Evolutionary conservation across 2,888 invertebrate genomes (phyloP), one percentile per base, ranked within the genome.

Genomic region (Congeria kusceri): DNA sequence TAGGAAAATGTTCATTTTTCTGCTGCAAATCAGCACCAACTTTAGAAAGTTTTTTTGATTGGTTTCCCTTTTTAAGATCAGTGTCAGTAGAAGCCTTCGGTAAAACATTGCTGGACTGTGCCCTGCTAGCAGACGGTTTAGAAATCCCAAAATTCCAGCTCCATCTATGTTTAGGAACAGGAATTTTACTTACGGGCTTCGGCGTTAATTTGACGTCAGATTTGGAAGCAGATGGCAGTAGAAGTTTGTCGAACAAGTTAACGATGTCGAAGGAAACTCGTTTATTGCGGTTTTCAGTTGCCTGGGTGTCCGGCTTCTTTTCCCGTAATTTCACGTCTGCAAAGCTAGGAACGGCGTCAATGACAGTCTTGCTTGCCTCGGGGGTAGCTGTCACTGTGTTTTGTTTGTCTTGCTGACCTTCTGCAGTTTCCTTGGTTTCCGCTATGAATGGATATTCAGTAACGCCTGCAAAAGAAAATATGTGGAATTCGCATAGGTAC

Each of bases 201-300:
- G 39, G 44, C 32, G 27, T 27, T 3, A 32, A 58, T 68, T 85
- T 86, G n/a, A 80, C 77, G 7, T 76, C 80, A 3, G 57, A 62
- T 67, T 75, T 79, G 9, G n/a, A 18, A 23, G 63, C 20, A 56
- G 64, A 58, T 20, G 91, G 89, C 13, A 91, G 82, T 28, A 91
- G 79, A 7, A 91, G 84, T 66, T 89, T 89, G 77, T 91, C 91
- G 83, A 91, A 90, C 65, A 91, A 83, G 39, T 88, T 89, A 28
- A 90, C 86, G 62, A 90, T 84, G 67, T 86, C 89, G 83, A 90
- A 89, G 7, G 87, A 85, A 44, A 86, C 86, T 61, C 85, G 73
- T 64, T 83, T 83, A 25, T 70, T 79, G n/a, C 69, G 65, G 18
- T 79, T 79, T n/a, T 82, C 82, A 13, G 46, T 44, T 20, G 66